Conservation (phyloP, 1,140 invertebrate species). For the Anthonomus grandis region DNA sequence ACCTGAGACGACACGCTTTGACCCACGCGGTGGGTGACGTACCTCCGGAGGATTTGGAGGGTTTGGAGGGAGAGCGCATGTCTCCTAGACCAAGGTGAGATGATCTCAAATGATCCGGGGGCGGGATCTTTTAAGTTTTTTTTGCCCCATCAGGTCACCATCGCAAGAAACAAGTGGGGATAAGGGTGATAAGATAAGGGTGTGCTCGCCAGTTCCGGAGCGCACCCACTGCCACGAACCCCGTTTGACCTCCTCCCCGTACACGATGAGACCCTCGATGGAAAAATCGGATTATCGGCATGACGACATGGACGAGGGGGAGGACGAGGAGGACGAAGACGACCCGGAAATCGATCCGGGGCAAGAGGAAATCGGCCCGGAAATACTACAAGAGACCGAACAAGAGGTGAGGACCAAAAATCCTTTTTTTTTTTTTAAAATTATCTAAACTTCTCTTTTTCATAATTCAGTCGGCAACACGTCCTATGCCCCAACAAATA, state of each 20-base stretch:
- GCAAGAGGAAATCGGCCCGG: slow-evolving; percentile 54
- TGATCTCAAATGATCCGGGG: neutral
- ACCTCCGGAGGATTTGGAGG: slow-evolving; percentile 60
- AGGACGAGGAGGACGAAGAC: slow-evolving; percentile 46
- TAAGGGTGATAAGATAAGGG: slow-evolving; percentile 41
- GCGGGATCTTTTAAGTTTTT: neutral
- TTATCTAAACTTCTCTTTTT: neutral
- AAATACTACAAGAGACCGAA: slow-evolving; percentile 46
- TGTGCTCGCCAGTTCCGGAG: slow-evolving; percentile 48
- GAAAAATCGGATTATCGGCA: slow-evolving; percentile 44
- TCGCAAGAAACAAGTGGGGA: slow-evolving; percentile 45
- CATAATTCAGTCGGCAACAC: neutral
- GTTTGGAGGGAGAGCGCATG: slow-evolving; percentile 17
- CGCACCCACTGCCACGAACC: slow-evolving; percentile 64
- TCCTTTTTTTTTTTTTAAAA: slow-evolving; percentile 6
- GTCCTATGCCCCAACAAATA: slow-evolving; percentile 57
- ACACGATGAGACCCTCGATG: slow-evolving; percentile 61
- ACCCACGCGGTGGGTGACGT: slow-evolving; percentile 83
- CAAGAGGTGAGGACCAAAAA: slow-evolving; percentile 48
- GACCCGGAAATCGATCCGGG: slow-evolving; percentile 54
- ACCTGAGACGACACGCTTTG: slow-evolving; percentile 76
- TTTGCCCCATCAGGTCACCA: slow-evolving; percentile 47
- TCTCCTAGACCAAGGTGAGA: slow-evolving; percentile 25
- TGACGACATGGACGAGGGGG: slow-evolving; percentile 36
- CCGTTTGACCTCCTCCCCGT: slow-evolving; percentile 56